Conservation (phyloP, 2,797 vertebrate species). For the Bufotes viridis region DNA sequence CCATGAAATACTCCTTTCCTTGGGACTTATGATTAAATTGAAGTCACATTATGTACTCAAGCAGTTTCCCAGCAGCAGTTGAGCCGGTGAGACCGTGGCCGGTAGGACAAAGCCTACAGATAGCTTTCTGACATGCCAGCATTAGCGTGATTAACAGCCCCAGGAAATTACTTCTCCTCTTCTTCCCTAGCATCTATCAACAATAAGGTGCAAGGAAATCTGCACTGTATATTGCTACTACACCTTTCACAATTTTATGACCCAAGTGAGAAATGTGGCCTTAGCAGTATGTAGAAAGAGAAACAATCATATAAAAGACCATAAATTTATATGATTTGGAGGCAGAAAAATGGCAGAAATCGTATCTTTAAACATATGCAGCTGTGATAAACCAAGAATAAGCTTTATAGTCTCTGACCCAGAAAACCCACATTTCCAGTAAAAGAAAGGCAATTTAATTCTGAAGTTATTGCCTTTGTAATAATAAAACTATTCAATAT, state of each 20-base stretch:
- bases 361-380: constrained; percentile 68
- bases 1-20: constrained; percentile 4
- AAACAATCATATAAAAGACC: constrained; percentile 67
- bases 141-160: constrained; percentile 70
- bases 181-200: constrained; percentile 65
- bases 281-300: constrained; percentile 65
- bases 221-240: constrained; percentile 69
- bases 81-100: constrained; percentile 21
- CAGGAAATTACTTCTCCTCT: constrained; percentile 69
- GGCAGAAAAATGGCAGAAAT: constrained; percentile 70
- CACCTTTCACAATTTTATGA: constrained; percentile 69
- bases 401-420: constrained; percentile 49
- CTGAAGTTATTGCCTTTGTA: constrained; percentile 54
- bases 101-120: constrained; percentile 32
- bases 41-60: constrained; percentile 29
- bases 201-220: constrained; percentile 68
- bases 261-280: constrained; percentile 69
- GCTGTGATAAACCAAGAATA: constrained; percentile 68
- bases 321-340: constrained; percentile 70
- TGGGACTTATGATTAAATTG: constrained; percentile 11
- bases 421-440: constrained; percentile 53
- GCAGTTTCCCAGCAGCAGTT: constrained; percentile 13
- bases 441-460: constrained; percentile 56
- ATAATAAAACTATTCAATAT: constrained; percentile 58
- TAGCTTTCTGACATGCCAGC: constrained; percentile 67